Percentiles rank a stretch among this genome's conserved stretches.
phyloP scores from a whole-genome alignment of 2,888 invertebrate genomes.

The Eumerus sabulonum region DNA sequence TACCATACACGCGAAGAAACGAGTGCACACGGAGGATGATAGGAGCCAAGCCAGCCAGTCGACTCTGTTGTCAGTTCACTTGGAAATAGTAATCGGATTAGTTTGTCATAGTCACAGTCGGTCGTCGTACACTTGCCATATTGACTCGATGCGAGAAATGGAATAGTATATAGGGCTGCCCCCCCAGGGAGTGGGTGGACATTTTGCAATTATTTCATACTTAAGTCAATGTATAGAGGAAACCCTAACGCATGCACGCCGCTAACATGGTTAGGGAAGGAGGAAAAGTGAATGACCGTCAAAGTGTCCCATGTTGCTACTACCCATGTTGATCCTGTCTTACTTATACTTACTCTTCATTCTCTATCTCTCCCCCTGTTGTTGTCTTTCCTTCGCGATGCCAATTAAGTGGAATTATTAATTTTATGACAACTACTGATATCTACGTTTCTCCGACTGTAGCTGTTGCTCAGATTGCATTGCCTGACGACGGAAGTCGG shows the following conservation, averaged over 20 bases:
- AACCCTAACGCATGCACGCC: too few species aligned
- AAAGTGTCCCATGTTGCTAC: constrained; percentile 26
- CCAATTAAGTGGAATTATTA: constrained; percentile 64
- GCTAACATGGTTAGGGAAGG: too few species aligned
- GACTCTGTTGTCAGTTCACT: constrained; percentile 41
- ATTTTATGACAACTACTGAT: constrained; percentile 34
- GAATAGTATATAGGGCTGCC: neutral
- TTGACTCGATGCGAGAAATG: too few species aligned
- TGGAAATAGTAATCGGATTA: constrained; percentile 69
- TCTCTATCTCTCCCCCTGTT: too few species aligned
- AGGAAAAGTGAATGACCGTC: constrained; percentile 51
- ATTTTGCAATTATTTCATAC: neutral
- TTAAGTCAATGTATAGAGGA: too few species aligned
- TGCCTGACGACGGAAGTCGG: too few species aligned
- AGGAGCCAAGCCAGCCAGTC: too few species aligned
- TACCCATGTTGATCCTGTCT: too few species aligned
- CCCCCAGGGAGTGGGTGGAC: neutral
- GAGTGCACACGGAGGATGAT: too few species aligned
- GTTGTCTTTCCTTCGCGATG: constrained; percentile 23
- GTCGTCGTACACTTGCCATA: neutral
- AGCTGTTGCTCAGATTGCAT: too few species aligned
- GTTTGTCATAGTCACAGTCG: constrained; percentile 40
- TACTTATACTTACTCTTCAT: too few species aligned
- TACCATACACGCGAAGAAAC: constrained; percentile 5
- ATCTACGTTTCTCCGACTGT: too few species aligned